Evolutionary conservation across 2,797 vertebrate species (phyloP).

Genomic region (Paratrypauchen microcephalus): DNA sequence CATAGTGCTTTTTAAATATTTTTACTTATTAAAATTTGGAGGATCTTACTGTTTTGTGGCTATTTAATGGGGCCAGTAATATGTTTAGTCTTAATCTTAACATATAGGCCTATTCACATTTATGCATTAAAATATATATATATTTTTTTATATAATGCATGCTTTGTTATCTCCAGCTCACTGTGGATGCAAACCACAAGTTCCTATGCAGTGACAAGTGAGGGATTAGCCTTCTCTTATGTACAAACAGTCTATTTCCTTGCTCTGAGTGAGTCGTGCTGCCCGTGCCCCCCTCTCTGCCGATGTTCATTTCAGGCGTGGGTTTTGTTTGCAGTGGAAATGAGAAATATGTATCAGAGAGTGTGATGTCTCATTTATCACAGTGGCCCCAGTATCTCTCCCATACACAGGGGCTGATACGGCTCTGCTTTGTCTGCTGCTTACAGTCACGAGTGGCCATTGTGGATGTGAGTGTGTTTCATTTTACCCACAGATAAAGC

Average conservation of each 20-base stretch:
- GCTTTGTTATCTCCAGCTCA: slow-evolving; percentile 16
- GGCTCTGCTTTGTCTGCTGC: slow-evolving; percentile 44
- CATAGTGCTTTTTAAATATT: too few relatives aligned
- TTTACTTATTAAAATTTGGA: too few relatives aligned
- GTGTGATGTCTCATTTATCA: slow-evolving; percentile 64
- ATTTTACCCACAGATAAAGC: slow-evolving; percentile 57
- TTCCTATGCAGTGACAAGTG: slow-evolving; percentile 17
- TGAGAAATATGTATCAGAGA: slow-evolving; percentile 65
- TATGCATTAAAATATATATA: neutral
- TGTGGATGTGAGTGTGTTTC: slow-evolving; percentile 47
- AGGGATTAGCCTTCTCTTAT: slow-evolving; percentile 18
- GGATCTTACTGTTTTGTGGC: too few relatives aligned
- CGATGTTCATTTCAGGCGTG: slow-evolving; percentile 60
- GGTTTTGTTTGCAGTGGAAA: slow-evolving; percentile 64
- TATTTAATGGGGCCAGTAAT: too few relatives aligned
- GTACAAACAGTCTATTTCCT: slow-evolving; percentile 24
- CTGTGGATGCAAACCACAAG: slow-evolving; percentile 15
- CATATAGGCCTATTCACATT: neutral
- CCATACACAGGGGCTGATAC: slow-evolving; percentile 47
- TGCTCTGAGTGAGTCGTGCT: slow-evolving; percentile 24
- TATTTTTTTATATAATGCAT: neutral
- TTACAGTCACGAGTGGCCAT: slow-evolving; percentile 54
- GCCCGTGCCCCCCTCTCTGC: slow-evolving; percentile 13
- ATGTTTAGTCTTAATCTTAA: neutral
- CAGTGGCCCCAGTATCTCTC: slow-evolving; percentile 48